Evolutionary conservation across 2,888 invertebrate species (phyloP).

Genomic region (Dendrolimus houi): DNA sequence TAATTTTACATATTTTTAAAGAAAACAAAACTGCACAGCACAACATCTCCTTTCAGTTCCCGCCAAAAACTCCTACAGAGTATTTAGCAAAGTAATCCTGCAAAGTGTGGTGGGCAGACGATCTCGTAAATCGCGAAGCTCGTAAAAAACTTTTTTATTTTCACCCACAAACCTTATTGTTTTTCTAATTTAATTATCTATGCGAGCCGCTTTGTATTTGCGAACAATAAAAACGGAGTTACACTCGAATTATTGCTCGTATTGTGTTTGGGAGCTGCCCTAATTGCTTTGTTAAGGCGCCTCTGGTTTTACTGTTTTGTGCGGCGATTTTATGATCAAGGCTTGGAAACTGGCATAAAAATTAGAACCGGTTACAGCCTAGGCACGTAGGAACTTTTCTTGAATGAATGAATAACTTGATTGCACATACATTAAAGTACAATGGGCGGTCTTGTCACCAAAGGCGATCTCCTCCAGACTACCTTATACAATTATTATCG

Average conservation of each 20-base stretch:
- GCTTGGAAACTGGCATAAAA: neutral
- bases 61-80: neutral
- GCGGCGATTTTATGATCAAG: neutral
- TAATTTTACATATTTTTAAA: too few relatives aligned
- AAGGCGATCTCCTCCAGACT: too few relatives aligned
- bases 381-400: too few relatives aligned
- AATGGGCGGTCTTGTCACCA: too few relatives aligned
- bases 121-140: neutral
- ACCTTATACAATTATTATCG: too few relatives aligned
- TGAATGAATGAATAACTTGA: too few relatives aligned
- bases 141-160: neutral
- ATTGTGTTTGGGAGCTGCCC: neutral
- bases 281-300: neutral
- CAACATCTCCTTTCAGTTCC: too few relatives aligned
- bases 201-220: neutral
- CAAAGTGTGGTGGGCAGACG: neutral
- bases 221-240: neutral
- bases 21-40: too few relatives aligned
- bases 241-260: neutral
- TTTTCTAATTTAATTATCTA: neutral
- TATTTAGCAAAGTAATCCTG: neutral
- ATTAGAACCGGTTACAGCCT: too few relatives aligned
- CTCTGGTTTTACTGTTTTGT: neutral
- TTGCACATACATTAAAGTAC: too few relatives aligned
- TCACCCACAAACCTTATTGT: neutral